A percentile compares a stretch with the other conserved stretches of the same genome.
Conservation (phyloP, 1,140 invertebrate species). For the Scaptomyza pallida region DNA sequence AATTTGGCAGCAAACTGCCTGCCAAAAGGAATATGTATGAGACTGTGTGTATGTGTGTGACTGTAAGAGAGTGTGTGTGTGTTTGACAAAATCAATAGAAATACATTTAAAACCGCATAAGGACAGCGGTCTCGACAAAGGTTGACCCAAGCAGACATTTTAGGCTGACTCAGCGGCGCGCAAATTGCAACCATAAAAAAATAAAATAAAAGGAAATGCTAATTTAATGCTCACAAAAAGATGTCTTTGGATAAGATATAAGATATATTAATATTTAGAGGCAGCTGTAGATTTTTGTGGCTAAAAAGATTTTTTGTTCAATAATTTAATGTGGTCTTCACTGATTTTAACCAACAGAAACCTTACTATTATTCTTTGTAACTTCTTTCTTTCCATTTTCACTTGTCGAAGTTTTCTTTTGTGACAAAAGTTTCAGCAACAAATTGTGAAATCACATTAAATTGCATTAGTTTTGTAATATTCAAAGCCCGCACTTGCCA, state of each 20-base stretch:
- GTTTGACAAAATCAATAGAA: conserved; percentile 69
- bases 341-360: neutral
- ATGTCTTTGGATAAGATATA: neutral
- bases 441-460: conserved; percentile 41
- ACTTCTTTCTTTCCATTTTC: neutral
- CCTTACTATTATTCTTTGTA: neutral
- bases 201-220: conserved; percentile 20
- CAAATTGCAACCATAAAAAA: conserved; percentile 5
- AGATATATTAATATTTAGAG: too few species aligned
- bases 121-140: conserved; percentile 58
- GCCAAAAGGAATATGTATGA: conserved; percentile 49
- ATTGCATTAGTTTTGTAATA: conserved; percentile 49
- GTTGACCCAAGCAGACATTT: conserved; percentile 31
- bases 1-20: conserved; percentile 70
- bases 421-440: conserved; percentile 32
- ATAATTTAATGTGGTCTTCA: neutral
- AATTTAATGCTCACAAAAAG: conserved; percentile 23
- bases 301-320: too few species aligned
- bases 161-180: conserved; percentile 34
- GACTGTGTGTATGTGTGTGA: neutral
- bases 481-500: conserved; percentile 9
- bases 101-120: conserved; percentile 66
- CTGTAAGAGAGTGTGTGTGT: conserved; percentile 30
- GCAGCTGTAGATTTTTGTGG: too few species aligned
- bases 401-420: neutral